These are phyloP conservation scores for Dynastes maya DNA, from an alignment of 2,888 invertebrate species.

Conservation along the genomic window DNA sequence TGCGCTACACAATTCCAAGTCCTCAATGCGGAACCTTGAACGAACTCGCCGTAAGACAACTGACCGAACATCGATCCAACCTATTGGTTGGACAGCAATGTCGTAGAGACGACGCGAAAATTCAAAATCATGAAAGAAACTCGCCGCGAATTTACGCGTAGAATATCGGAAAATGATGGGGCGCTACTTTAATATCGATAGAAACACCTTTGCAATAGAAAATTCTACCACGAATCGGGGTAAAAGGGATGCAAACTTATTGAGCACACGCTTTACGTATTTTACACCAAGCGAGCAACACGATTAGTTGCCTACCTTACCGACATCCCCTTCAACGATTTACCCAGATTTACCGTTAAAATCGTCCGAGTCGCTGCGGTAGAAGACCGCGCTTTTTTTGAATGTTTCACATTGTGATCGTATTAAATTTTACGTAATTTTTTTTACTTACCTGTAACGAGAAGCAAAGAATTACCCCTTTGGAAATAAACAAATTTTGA, in stretches of 20 bases:
- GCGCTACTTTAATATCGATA: background rate
- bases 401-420: background rate
- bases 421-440: background rate
- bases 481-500: background rate
- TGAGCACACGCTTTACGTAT: slow-evolving; percentile 14
- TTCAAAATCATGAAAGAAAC: slow-evolving; percentile 61
- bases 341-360: no score
- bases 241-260: background rate
- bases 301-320: background rate
- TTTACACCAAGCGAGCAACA: no score
- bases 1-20: slow-evolving; percentile 80
- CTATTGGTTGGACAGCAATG: slow-evolving; percentile 65
- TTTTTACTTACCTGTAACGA: background rate
- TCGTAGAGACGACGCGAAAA: slow-evolving; percentile 59
- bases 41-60: slow-evolving; percentile 75
- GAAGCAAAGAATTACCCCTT: background rate
- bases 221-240: background rate
- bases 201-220: background rate
- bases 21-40: slow-evolving; percentile 80
- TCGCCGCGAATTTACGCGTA: background rate
- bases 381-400: background rate
- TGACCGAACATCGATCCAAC: slow-evolving; percentile 82
- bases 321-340: background rate
- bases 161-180: background rate
- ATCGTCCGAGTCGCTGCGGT: no score